Evolutionary conservation across 2,888 invertebrate genomes (phyloP).

Genomic region (Polydrusus tereticollis): DNA sequence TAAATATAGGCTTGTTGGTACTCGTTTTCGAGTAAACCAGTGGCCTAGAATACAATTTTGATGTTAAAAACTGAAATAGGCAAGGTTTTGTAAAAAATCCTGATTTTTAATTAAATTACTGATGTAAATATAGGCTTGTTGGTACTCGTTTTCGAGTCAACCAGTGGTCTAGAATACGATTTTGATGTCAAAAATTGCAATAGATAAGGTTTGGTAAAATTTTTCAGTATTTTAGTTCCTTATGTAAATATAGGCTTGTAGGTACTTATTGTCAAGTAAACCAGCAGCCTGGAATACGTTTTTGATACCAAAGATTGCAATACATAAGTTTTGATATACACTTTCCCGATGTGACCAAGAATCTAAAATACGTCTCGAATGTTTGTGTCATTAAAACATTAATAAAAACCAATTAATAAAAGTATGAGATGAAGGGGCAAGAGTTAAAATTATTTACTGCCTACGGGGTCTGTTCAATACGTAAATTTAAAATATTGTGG

Average conservation of each 20-base stretch:
- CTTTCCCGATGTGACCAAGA: too few species aligned
- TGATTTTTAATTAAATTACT: too few species aligned
- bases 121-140: too few species aligned
- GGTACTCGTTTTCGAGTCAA: too few species aligned
- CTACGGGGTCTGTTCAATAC: not conserved
- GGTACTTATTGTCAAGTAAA: not conserved
- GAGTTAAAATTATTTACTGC: conserved; percentile 16
- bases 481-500: not conserved
- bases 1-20: not conserved
- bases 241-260: not conserved
- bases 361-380: too few species aligned
- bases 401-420: conserved; percentile 23
- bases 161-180: too few species aligned
- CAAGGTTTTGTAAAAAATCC: too few species aligned
- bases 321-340: conserved; percentile 32
- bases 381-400: conserved; percentile 38
- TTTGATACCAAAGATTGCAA: not conserved
- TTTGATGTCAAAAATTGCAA: too few species aligned
- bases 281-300: not conserved
- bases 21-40: not conserved
- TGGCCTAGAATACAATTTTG: not conserved
- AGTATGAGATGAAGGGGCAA: not conserved
- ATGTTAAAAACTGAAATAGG: not conserved
- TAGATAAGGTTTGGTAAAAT: not conserved
- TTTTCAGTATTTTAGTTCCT: not conserved